These are phyloP conservation scores for Mactromeris polynyma DNA, from an alignment of 2,888 invertebrate species.

Conservation along the genomic window DNA sequence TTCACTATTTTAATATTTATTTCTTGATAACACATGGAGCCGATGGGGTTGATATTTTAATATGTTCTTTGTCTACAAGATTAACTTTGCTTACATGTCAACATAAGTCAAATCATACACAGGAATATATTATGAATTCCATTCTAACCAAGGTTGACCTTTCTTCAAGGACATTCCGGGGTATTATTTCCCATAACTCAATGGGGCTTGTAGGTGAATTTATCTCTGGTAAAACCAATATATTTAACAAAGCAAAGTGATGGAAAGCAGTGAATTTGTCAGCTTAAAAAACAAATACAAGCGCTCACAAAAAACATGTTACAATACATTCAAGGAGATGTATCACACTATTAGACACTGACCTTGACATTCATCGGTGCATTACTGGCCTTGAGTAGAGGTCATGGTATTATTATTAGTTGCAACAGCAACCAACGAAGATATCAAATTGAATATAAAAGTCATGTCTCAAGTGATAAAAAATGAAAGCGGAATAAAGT, in stretches of 20 bases:
- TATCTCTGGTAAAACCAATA: background rate
- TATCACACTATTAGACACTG: background rate
- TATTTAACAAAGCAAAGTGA: constrained; percentile 2
- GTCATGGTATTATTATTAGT: background rate
- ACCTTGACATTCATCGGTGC: background rate
- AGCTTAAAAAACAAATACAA: constrained; percentile 26
- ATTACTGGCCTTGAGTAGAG: background rate
- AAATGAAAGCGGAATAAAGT: no score
- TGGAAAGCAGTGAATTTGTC: constrained; percentile 35
- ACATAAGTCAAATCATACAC: background rate
- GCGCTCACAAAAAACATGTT: constrained; percentile 15
- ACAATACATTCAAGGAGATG: background rate
- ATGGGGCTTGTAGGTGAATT: background rate
- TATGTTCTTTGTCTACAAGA: background rate
- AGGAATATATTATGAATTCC: background rate
- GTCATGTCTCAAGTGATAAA: no score
- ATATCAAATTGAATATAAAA: no score
- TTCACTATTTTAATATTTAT: background rate
- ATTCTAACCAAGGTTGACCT: background rate
- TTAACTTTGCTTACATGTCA: background rate
- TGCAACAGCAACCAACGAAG: background rate
- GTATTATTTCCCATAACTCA: background rate
- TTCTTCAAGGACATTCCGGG: background rate
- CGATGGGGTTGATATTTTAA: background rate
- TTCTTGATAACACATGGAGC: background rate